Base-by-base conservation (phyloP, 2,797 vertebrate genomes). In the Orientallactaga sibirica region DNA sequence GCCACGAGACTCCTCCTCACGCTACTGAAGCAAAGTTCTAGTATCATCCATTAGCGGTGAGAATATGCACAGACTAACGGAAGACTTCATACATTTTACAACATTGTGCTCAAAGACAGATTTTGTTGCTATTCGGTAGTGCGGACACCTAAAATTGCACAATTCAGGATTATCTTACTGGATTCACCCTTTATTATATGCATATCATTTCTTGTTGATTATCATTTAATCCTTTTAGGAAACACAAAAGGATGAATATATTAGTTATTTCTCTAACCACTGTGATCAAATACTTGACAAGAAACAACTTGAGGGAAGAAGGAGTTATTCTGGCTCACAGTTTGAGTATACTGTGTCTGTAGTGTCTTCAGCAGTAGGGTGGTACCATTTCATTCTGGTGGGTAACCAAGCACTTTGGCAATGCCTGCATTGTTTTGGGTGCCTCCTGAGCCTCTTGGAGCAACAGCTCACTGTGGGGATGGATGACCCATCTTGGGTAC, bases 81-180 rank as follows among this genome's bases (percentile, higher is more conserved):
- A 2, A 74, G 58, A 68, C 37, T 89, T 86, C 74, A n/a, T 43
- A 18, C 71, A 43, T 75, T 66, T 37, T 62, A 68, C 16, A 74
- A 93, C 82, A 94, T 52, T n/a, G 82, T 81, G 33, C 18, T 89
- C 48, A 86, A 73, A 76, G 27, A n/a, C 19, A 61, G 25, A 67
- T 29, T 86, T 68, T 73, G 11, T 80, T 82, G 37, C 20, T 71
- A 33, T 68, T 76, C 64, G 25, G 8, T 7, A 3, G 9, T 41
- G 52, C 15, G 29, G 1, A 16, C 19, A n/a, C 6, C n/a, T 14
- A 70, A 75, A 27, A 74, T 77, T 5, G 62, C 33, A 66, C 33
- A 70, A 22, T 91, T 79, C 29, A 85, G 2, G 76, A 33, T 74
- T 82, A 85, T 1, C 12, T 62, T 67, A 90, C 19, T 87, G 22